phyloP scores from a whole-genome alignment of 2,888 invertebrate species.

The Drosophila aldrichi region DNA sequence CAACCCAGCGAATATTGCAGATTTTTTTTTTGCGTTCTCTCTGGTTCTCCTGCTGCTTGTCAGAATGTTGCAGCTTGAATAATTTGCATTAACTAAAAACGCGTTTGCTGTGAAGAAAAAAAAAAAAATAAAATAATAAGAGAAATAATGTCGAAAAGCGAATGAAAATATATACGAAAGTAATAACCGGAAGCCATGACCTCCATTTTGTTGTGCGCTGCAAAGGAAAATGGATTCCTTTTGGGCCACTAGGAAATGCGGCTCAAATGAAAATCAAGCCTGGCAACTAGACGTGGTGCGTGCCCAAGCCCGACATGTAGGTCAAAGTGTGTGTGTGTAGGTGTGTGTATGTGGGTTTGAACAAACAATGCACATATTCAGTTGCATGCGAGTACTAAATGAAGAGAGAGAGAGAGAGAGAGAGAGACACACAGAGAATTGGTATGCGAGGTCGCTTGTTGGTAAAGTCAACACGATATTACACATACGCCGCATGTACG shows the following conservation, averaged over 20 bases:
- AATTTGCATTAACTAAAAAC: slow-evolving; percentile 74
- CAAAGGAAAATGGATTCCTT: slow-evolving; percentile 36
- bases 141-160: slow-evolving; percentile 3
- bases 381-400: slow-evolving; percentile 31
- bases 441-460: slow-evolving; percentile 44
- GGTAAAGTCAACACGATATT: slow-evolving; percentile 67
- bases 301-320: slow-evolving; percentile 44
- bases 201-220: slow-evolving; percentile 48
- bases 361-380: slow-evolving; percentile 54
- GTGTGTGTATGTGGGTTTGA: slow-evolving; percentile 30
- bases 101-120: slow-evolving; percentile 11
- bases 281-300: slow-evolving; percentile 53
- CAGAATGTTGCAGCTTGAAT: slow-evolving; percentile 53
- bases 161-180: slow-evolving; percentile 34
- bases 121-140: slow-evolving; percentile 17
- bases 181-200: slow-evolving; percentile 63
- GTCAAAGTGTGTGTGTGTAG: slow-evolving; percentile 38
- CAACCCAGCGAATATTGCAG: neutral
- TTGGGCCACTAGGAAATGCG: slow-evolving; percentile 57
- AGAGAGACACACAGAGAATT: neutral
- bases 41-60: slow-evolving; percentile 19
- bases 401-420: slow-evolving; percentile 1
- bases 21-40: neutral
- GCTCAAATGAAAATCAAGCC: slow-evolving; percentile 66
- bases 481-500: slow-evolving; percentile 52